Evolutionary conservation across 2,797 vertebrate genomes (phyloP), one percentile per base, ranked within the genome.

Genomic region (Mergus octosetaceus): DNA sequence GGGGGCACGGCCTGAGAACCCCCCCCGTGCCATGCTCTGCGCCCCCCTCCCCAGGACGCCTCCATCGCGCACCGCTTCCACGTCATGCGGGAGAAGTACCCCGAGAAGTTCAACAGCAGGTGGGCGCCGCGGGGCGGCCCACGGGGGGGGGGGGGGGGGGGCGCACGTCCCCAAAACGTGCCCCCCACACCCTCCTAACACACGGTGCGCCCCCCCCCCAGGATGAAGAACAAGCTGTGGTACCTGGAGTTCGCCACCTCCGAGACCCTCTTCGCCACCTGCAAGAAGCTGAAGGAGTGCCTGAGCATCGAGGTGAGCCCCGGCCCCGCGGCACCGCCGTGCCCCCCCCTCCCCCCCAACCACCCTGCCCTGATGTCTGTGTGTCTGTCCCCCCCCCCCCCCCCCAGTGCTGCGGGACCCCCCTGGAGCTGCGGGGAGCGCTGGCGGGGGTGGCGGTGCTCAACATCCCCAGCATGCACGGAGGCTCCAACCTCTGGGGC

Each of bases 191-290:
- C 38, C 38, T 39, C 38, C 38, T 39, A 39, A 39, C 11, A 5
- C 38, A 9, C 39, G 11, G 39, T 39, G 39, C 43, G 43, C n/a
- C n/a, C n/a, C n/a, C 6, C 13, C 19, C 5, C 39, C 87, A 99
- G 99, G 96, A 99, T 98, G 98, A 99, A 99, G 98, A 99, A 99
- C 97, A 99, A 99, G 94, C 98, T 99, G 8, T 98, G 98, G 98
- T 99, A 99, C 97, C 99, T 99, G 56, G 99, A 99, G 93, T 99
- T 99, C 73, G 99, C 99, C 86, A 99, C 99, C 16, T 98, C 99
- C 1, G 99, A 99, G 98, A 98, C 99, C 41, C 98, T 99, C 93
- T 99, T 98, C 32, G 98, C 99, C 19, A 99, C 99, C 3, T 99
- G 99, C 97, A 99, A 99, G 97, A 99, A 97, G 95, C 97, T 99